phyloP scores from a whole-genome alignment of 2,797 vertebrate genomes.

The Jordanella pulchra region DNA sequence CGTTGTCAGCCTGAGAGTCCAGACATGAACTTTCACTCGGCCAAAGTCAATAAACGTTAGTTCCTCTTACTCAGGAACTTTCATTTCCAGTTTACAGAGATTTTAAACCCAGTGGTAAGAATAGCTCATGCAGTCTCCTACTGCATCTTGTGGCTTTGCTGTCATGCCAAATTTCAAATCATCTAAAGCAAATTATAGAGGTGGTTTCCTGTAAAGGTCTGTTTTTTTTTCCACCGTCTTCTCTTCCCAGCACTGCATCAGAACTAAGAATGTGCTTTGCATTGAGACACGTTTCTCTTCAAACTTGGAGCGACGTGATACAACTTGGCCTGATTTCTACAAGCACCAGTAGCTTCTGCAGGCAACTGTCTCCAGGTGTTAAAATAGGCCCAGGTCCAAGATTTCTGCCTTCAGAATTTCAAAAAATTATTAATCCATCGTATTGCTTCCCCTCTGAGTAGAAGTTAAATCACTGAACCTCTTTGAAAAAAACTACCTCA shows the following conservation, averaged over 20 bases:
- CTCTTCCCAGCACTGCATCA: neutral
- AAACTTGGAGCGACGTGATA: neutral
- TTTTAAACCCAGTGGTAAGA: neutral
- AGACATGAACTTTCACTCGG: conserved; percentile 37
- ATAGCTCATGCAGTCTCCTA: neutral
- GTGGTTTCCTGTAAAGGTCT: neutral
- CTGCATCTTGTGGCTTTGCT: neutral
- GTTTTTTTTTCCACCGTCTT: neutral
- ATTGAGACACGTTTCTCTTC: neutral
- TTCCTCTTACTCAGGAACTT: conserved; percentile 46
- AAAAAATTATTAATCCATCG: neutral
- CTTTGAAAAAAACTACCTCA: neutral
- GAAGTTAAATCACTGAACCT: neutral
- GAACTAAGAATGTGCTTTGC: neutral
- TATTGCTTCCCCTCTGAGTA: neutral
- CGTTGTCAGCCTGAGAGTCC: conserved; percentile 49
- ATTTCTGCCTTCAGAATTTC: neutral
- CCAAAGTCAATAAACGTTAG: conserved; percentile 6
- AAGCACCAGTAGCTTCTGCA: neutral
- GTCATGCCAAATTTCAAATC: neutral
- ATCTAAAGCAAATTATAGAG: neutral
- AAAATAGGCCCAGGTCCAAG: conserved; percentile 1
- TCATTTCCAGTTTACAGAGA: conserved; percentile 28
- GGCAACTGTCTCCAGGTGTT: neutral
- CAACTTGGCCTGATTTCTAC: neutral